Evolutionary conservation across 2,797 vertebrate species (phyloP).

Genomic region (Acropternis orthonyx): DNA sequence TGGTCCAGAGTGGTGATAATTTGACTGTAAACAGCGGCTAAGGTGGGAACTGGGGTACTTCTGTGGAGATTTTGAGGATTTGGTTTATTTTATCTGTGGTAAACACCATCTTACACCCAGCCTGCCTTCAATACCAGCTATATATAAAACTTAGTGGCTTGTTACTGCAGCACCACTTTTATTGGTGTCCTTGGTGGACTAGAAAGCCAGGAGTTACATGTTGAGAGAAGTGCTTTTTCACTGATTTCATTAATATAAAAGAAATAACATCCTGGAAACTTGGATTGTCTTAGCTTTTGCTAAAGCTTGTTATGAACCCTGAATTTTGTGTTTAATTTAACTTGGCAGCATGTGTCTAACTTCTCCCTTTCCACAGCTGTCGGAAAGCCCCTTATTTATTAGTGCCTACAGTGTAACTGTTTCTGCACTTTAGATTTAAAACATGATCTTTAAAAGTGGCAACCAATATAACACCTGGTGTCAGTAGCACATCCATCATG

Average conservation of each 20-base stretch:
- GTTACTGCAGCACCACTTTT: not conserved
- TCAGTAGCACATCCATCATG: slow-evolving; percentile 48
- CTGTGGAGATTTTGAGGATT: not conserved
- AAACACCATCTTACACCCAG: not conserved
- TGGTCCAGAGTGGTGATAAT: not conserved
- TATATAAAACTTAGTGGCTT: not conserved
- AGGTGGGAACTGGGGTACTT: not conserved
- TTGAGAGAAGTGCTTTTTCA: not conserved
- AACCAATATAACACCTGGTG: slow-evolving; percentile 21
- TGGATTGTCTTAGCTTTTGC: not conserved
- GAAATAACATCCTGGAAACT: not conserved
- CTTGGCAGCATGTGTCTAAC: not conserved
- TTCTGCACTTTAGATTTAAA: slow-evolving; percentile 37
- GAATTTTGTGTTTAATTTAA: slow-evolving; percentile 11
- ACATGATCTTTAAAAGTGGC: slow-evolving; percentile 35
- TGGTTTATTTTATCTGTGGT: not conserved
- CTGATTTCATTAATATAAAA: not conserved
- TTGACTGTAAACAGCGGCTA: fast-evolving
- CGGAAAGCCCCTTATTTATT: slow-evolving; percentile 50
- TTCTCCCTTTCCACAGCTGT: not conserved
- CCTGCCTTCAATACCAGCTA: not conserved
- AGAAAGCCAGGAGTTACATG: not conserved
- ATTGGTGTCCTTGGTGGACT: not conserved
- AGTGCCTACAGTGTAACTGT: not conserved
- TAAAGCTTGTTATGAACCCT: not conserved